Percentiles rank a stretch among this genome's conserved stretches.
phyloP scores from a whole-genome alignment of 2,113 vertebrate species.

The Micronycteris hirsuta region DNA sequence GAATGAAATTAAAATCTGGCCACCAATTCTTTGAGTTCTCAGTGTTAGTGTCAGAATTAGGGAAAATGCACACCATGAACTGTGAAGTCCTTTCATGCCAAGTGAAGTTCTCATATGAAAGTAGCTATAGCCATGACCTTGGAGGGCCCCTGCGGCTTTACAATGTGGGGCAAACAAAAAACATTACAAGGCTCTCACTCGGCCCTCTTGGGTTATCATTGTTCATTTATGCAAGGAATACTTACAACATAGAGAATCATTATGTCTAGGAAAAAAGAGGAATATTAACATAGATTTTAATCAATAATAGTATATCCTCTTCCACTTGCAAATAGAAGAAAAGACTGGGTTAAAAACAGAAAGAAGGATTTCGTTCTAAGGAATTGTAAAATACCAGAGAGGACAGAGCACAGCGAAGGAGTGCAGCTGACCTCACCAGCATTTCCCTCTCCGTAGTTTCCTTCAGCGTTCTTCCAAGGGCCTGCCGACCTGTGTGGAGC shows the following conservation, averaged over 20 bases:
- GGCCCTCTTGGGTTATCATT: not conserved
- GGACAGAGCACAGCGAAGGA: not conserved
- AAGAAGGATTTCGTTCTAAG: not conserved
- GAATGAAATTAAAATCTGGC: not conserved
- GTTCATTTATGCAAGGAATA: not conserved
- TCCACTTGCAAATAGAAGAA: not conserved
- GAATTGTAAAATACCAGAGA: not conserved
- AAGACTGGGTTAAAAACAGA: not conserved
- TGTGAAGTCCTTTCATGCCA: not conserved
- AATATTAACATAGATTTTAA: not conserved
- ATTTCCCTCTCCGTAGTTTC: constrained; percentile 84
- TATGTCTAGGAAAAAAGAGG: not conserved
- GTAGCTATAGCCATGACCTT: too few relatives aligned
- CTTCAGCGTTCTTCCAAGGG: constrained; percentile 95
- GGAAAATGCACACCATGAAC: not conserved
- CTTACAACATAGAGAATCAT: not conserved
- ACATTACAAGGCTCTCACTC: not conserved
- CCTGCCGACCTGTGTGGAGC: constrained; percentile 95
- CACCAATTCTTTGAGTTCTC: not conserved
- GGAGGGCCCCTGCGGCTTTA: not conserved
- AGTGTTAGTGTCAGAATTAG: not conserved
- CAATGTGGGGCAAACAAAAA: not conserved
- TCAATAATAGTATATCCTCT: not conserved
- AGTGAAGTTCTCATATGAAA: not conserved
- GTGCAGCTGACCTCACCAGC: not conserved